Evolutionary conservation across 2,113 vertebrate species (phyloP), one percentile per base, ranked within the genome.

Genomic region (Patagioenas fasciata): DNA sequence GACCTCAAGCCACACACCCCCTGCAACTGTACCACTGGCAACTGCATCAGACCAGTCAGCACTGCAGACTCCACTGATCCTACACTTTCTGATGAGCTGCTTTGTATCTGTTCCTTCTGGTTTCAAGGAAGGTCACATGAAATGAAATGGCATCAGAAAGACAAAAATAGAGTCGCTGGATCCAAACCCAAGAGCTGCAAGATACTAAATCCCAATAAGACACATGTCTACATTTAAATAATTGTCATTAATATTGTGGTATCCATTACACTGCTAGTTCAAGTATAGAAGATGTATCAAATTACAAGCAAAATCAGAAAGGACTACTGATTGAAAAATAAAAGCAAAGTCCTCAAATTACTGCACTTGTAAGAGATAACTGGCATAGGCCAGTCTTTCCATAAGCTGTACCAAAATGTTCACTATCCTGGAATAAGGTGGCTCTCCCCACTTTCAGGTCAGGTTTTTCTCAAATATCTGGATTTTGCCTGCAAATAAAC

Each of bases 341-440:
- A 71, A 78, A 56, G 20, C 10, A 8, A 13, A 85, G 56, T 48
- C 65, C 62, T 75, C 24, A 50, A 44, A 62, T 36, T 25, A 79
- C 7, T 20, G 14, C 31, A 26, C 36, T 42, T 44, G 0, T 13
- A 73, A 80, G 50, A 72, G 60, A 48, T n/a, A 38, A 38, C 16
- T 29, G n/a, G n/a, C 60, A 57, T 0, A 0, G 18, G 15, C 32
- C 3, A 5, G 36, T 44, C 42, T n/a, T 58, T 20, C 32, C 42
- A 71, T 11, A 42, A 89, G 36, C 36, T 29, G 9, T 21, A 72
- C 32, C 9, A 16, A 38, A 75, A 69, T 3, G 19, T 51, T 85
- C 18, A 32, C 15, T 2, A 13, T 16, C 36, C 36, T 47, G 4
- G 21, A 71, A 6, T 4, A 9, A 64, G 47, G 32, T 2, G 1